Base-by-base conservation (phyloP, 2,888 invertebrate species). In the Drosophila leonis region DNA sequence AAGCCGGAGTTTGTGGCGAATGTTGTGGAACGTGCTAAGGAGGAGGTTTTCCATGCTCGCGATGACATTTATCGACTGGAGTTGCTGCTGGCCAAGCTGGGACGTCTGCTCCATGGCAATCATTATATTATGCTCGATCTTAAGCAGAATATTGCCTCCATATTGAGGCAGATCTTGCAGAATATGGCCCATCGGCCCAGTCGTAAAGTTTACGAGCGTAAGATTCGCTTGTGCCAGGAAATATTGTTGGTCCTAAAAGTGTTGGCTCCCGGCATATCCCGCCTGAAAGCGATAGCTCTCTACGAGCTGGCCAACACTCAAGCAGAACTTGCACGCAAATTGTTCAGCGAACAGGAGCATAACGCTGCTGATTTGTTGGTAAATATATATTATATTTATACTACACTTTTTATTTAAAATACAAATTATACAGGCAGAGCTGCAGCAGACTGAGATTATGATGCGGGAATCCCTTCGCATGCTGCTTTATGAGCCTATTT, bases 291-390 rank as follows among this genome's bases (percentile, higher is more conserved):
- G 0, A 95, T 97, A 59, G 95, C 96, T 12, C 87, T 97, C 42
- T 97, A 97, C 83, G 97, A 97, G 91, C 93, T 97, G 78, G 96
- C 96, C 87, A 94, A 94, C 18, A 95, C 96, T 0, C 93, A 94
- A 75, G 94, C 95, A 4, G 94, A 95, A 80, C 90, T 97, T 29
- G 85, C 81, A 29, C 80, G 92, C 4, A 82, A 92, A 41, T 71
- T 84, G 27, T 92, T 82, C 57, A 89, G 80, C 24, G 91, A 92
- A 56, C 88, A 90, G 44, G 91, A 91, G 27, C 54, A 87, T 1
- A 78, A 41, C 10, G 65, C 83, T n/a, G 44, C 67, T 4, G 86
- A 91, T 44, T 73, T 92, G 33, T 52, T 88, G 75, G 91, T 91
- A 67, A 52, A 4, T n/a, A n/a, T n/a, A n/a, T n/a, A n/a, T n/a